A percentile compares a stretch with the other conserved stretches of the same genome.
These are phyloP conservation scores for Pantherophis alleghaniensis DNA, from an alignment of 2,797 vertebrate genomes.

Conservation along the genomic window DNA sequence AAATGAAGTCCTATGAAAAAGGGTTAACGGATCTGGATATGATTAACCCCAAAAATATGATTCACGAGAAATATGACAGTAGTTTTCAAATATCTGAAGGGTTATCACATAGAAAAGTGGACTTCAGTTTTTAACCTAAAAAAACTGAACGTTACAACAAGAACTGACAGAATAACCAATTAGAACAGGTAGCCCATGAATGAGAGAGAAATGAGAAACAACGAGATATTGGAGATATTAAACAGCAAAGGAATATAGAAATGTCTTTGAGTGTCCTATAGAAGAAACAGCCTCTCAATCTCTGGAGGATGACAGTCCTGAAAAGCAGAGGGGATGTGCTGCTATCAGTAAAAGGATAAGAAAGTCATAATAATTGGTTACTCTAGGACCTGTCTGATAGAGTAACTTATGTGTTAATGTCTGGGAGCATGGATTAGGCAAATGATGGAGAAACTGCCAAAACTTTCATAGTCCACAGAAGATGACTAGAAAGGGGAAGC, in stretches of 20 bases:
- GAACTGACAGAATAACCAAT: neutral
- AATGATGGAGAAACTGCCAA: neutral
- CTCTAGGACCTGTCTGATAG: neutral
- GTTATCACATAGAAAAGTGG: neutral
- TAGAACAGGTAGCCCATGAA: neutral
- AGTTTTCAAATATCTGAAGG: neutral
- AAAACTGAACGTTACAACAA: neutral
- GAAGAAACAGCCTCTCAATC: neutral
- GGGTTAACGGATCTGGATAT: neutral
- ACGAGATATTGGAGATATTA: neutral
- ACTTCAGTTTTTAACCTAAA: neutral
- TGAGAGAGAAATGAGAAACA: neutral
- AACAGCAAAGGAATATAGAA: neutral
- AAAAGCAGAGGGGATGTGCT: neutral
- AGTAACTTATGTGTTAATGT: neutral
- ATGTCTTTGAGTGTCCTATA: neutral
- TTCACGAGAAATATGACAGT: neutral
- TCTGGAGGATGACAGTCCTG: neutral
- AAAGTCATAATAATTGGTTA: neutral
- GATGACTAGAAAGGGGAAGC: neutral
- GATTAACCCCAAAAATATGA: neutral
- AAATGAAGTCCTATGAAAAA: neutral
- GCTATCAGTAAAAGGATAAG: neutral
- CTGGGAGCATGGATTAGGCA: neutral
- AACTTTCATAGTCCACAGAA: neutral